Conservation (phyloP, 2,797 vertebrate species). For the Cetoscarus ocellatus region DNA sequence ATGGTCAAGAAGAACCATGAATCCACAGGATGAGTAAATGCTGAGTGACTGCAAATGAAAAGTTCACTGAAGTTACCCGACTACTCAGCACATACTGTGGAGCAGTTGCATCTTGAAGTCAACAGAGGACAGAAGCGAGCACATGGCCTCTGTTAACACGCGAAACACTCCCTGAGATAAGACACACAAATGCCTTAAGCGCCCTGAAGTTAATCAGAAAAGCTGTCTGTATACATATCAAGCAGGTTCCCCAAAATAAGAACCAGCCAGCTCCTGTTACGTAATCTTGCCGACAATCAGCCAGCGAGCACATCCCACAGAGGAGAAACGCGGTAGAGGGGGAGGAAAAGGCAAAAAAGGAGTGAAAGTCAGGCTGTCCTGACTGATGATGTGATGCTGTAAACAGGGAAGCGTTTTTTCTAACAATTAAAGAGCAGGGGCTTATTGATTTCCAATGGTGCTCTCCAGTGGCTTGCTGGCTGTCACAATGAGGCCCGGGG, state of each 20-base stretch:
- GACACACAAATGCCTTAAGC: constrained; percentile 50
- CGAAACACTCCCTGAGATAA: constrained; percentile 49
- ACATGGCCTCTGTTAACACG: constrained; percentile 20
- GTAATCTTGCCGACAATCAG: constrained; percentile 71
- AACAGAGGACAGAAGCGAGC: constrained; percentile 41
- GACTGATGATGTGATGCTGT: constrained; percentile 81
- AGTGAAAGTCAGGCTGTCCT: constrained; percentile 83
- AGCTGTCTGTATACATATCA: constrained; percentile 64
- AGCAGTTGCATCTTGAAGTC: constrained; percentile 32
- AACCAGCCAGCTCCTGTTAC: constrained; percentile 56
- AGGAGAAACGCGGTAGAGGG: constrained; percentile 34
- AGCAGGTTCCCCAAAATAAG: constrained; percentile 59
- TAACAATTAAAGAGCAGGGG: constrained; percentile 88
- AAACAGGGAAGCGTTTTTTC: constrained; percentile 81
- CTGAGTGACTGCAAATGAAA: background rate
- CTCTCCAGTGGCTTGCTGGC: constrained; percentile 89
- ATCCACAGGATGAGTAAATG: background rate
- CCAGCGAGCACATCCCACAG: constrained; percentile 56
- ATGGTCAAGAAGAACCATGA: too few species aligned
- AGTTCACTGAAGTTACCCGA: background rate
- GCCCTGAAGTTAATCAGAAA: constrained; percentile 62
- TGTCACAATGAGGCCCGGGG: constrained; percentile 90
- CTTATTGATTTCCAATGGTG: constrained; percentile 94
- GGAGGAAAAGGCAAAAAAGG: constrained; percentile 54
- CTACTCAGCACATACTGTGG: background rate